These are phyloP conservation scores for Gobio gobio DNA, from an alignment of 2,113 vertebrate species.

Conservation along the genomic window DNA sequence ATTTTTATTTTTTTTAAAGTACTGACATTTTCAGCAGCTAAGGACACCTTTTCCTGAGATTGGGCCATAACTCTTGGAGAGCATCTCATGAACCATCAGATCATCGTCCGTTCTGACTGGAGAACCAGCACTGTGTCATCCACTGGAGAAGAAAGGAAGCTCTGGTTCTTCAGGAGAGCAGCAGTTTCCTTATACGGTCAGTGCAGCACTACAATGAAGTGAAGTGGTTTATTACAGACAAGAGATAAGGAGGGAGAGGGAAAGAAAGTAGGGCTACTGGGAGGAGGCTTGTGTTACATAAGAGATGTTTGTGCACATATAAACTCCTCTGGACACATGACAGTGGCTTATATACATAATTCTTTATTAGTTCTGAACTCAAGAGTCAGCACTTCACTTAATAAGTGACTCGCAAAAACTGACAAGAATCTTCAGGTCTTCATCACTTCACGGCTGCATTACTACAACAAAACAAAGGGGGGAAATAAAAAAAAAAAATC, in stretches of 20 bases:
- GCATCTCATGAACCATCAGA: not conserved
- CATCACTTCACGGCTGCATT: not conserved
- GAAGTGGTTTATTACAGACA: constrained; percentile 24
- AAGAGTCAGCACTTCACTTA: constrained; percentile 19
- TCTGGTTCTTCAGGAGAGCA: not conserved
- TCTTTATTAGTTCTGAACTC: constrained; percentile 44
- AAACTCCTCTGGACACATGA: not conserved
- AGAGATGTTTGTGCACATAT: not conserved
- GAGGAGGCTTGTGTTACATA: not conserved
- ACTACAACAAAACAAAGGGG: not conserved
- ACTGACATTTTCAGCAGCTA: not conserved
- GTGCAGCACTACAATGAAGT: not conserved
- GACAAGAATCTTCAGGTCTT: not conserved
- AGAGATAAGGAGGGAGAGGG: not conserved
- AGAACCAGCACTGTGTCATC: not conserved
- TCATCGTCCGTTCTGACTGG: not conserved
- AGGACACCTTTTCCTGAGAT: not conserved
- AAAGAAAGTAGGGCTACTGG: not conserved
- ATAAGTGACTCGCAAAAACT: not conserved
- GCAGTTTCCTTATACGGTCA: constrained; percentile 15
- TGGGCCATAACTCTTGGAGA: not conserved
- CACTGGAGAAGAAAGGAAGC: not conserved
- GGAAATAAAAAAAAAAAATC: not conserved
- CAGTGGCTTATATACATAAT: not conserved
- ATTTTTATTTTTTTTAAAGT: not conserved